Evolutionary conservation across 2,888 invertebrate genomes (phyloP).

Genomic region (Lamellibrachia satsuma): DNA sequence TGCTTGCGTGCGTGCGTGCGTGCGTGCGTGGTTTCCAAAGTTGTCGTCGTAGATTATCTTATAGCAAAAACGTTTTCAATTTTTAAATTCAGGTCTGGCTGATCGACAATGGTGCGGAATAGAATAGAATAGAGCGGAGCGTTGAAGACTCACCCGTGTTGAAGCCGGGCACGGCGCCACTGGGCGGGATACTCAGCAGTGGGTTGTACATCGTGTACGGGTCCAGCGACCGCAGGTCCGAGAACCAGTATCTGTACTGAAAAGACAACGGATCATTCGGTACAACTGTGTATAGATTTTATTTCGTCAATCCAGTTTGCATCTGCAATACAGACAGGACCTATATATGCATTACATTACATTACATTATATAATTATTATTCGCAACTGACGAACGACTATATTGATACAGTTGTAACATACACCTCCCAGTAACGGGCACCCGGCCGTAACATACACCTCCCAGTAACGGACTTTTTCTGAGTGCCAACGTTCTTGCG

Average conservation of each 20-base stretch:
- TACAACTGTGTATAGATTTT: neutral
- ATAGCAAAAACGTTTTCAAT: neutral
- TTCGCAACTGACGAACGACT: no score
- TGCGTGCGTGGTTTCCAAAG: neutral
- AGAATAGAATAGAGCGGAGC: neutral
- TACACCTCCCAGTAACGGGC: no score
- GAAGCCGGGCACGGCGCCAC: slow-evolving; percentile 56
- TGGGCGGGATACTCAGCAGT: slow-evolving; percentile 58
- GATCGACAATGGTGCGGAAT: no score
- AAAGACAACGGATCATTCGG: slow-evolving; percentile 22
- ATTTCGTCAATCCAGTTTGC: no score
- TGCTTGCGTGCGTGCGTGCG: neutral
- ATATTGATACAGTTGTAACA: no score
- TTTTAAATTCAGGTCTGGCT: no score
- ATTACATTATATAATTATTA: no score
- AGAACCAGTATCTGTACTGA: slow-evolving; percentile 42
- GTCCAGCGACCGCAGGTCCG: slow-evolving; percentile 39
- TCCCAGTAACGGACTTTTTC: no score
- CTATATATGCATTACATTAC: no score
- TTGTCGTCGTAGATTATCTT: neutral
- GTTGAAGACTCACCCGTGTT: slow-evolving; percentile 51
- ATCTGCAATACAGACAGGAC: no score
- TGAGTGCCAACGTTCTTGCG: no score
- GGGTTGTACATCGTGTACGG: slow-evolving; percentile 41
- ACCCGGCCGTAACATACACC: no score